Conservation (phyloP, 2,888 invertebrate species). For the Synergus gifuensis region DNA sequence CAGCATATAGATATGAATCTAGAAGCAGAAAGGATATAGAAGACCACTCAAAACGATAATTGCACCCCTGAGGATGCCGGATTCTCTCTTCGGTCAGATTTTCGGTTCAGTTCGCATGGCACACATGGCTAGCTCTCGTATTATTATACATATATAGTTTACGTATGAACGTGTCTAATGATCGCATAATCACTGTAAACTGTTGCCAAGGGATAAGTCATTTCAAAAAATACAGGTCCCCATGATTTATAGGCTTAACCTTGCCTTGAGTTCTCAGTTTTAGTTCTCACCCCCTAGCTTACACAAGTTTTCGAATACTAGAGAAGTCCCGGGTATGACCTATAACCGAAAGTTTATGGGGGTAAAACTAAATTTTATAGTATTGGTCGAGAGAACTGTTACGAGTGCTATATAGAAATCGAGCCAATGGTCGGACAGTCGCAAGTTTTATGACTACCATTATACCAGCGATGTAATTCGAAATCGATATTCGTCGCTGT, state of each 20-base stretch:
- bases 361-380: slow-evolving; percentile 1
- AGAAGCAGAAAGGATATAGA: not conserved
- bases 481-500: not conserved
- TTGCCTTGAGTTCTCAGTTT: not conserved
- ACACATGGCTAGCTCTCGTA: not conserved
- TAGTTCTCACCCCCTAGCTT: not conserved
- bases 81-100: not conserved
- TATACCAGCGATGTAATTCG: not conserved
- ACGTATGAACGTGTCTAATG: not conserved
- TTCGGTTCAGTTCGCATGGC: not conserved
- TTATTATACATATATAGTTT: not conserved
- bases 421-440: not conserved
- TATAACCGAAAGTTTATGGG: not conserved
- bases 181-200: not conserved
- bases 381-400: not conserved
- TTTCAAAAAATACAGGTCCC: slow-evolving; percentile 7
- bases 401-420: not conserved
- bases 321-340: not conserved
- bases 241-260: slow-evolving; percentile 7
- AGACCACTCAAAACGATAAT: not conserved
- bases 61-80: not conserved
- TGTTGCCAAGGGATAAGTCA: not conserved
- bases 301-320: not conserved
- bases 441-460: slow-evolving; percentile 4
- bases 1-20: not conserved